Base-by-base conservation (phyloP, 2,888 invertebrate species). In the Horisme vitalbata region DNA sequence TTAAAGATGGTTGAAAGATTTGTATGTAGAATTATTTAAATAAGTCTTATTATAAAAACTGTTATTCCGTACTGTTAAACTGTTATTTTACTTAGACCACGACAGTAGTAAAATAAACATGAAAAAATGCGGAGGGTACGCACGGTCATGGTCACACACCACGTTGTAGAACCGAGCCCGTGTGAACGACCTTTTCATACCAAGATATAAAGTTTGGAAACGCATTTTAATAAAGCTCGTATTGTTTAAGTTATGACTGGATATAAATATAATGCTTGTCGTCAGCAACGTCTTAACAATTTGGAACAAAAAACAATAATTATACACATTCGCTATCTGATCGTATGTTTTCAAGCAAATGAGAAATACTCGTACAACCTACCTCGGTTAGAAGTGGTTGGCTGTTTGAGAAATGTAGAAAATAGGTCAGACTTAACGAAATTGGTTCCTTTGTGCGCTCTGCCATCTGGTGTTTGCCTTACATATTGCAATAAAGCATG, bases 191-290 rank as follows among this genome's bases (percentile, higher is more conserved):
- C 87, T 79, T 70, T 73, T 67, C 69, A 69, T 79, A 75, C 74
- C 75, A 72, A 78, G 78, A 78, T 83, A 81, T 80, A 79, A 81
- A 78, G 75, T 81, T 84, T 78, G 78, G 80, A 81, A 83, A 82
- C 75, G 77, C 76, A 85, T 85, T 84, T 80, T 84, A 83, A 83
- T 83, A 85, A 82, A 75, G 72, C 75, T 72, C 65, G 76, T 79
- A 83, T 68, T 83, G 83, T 84, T 84, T 76, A 71, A 71, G 64
- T 71, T 71, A 67, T 71, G 70, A 66, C 68, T 71, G 81, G 79
- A 82, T 83, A 81, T 64, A 79, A 81, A 82, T 11, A 26, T 9
- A 10, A 79, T 66, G 71, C 65, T 71, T 71, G 78, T 80, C 74
- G 64, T 73, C 68, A 68, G 64, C 61, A 61, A 59, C 59, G 55